A percentile compares a stretch with the other conserved stretches of the same genome.
Evolutionary conservation across 2,797 vertebrate genomes (phyloP).

Genomic region (Lates japonicus): DNA sequence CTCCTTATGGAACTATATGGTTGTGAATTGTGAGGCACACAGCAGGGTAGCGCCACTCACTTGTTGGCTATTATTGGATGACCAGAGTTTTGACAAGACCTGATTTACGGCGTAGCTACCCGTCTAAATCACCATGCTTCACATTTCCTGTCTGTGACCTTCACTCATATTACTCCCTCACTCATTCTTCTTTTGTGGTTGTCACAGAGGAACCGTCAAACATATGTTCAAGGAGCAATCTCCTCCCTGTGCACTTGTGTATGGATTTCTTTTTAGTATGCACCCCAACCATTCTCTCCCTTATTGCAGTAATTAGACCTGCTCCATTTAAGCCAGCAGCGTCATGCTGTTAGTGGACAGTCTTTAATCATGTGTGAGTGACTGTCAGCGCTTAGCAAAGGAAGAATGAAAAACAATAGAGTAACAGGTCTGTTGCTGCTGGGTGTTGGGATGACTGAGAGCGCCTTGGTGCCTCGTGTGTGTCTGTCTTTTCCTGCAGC

Average conservation of each 20-base stretch:
- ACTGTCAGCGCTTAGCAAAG: constrained; percentile 74
- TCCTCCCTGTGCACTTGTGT: constrained; percentile 65
- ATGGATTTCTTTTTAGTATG: constrained; percentile 76
- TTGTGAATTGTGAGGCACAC: constrained; percentile 34
- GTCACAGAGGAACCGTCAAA: constrained; percentile 72
- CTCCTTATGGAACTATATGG: constrained; percentile 12
- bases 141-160: constrained; percentile 76
- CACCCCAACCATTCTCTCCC: constrained; percentile 59
- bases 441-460: constrained; percentile 49
- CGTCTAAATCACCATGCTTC: constrained; percentile 69
- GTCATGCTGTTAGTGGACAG: constrained; percentile 73
- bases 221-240: constrained; percentile 69
- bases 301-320: constrained; percentile 82
- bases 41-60: constrained; percentile 50
- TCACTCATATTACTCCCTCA: constrained; percentile 65
- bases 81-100: constrained; percentile 63
- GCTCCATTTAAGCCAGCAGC: constrained; percentile 77
- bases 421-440: constrained; percentile 56
- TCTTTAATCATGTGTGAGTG: constrained; percentile 80
- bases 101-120: constrained; percentile 66
- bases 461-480: constrained; percentile 40
- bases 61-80: constrained; percentile 48
- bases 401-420: constrained; percentile 67
- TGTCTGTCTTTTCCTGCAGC: constrained; percentile 37
- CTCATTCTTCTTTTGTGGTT: constrained; percentile 76